Evolutionary conservation across 1,140 invertebrate genomes (phyloP), one percentile per base, ranked within the genome.

Genomic region (Anastrepha ludens): DNA sequence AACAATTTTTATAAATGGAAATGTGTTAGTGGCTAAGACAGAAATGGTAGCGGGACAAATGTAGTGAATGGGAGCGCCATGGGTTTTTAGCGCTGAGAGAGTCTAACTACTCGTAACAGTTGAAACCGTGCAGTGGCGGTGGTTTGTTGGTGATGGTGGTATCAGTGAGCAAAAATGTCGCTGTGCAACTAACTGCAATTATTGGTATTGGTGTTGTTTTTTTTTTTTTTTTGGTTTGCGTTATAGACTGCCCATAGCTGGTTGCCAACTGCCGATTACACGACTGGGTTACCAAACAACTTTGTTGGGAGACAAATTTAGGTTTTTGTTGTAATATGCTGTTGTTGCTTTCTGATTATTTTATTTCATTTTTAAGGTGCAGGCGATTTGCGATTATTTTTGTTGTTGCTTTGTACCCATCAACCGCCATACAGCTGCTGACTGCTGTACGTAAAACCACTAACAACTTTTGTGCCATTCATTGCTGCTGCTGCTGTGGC

Each of bases 171-270:
- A 67, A 67, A 67, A 67, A 67, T 67, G 64, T 67, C 39, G 39
- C 29, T 67, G 9, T 67, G 9, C 64, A 67, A 67, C 64, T 29
- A 67, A 67, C 50, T 55, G 50, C 64, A 67, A 67, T 67, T 67
- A 20, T 67, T 39, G 20, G 64, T 41, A 67, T 67, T 65, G 62
- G n/a, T 29, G 20, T 65, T 65, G 8, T 29, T 67, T 13, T 67
- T 65, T 67, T 11, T 67, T 67, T n/a, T 9, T 41, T 6, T 55
- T 55, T 55, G 50, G 11, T 29, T 29, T 29, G 29, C 29, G 29
- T 29, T 29, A 29, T 29, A 29, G 29, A 29, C 11, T 39, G 39
- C 29, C 64, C 7, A 67, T 11, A 11, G 64, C 29, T 67, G 29
- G 29, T 67, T 67, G 64, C 9, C 64, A 67, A 67, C 64, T 67